These are phyloP conservation scores for Noctua pronuba DNA, from an alignment of 2,888 invertebrate species.

Conservation along the genomic window DNA sequence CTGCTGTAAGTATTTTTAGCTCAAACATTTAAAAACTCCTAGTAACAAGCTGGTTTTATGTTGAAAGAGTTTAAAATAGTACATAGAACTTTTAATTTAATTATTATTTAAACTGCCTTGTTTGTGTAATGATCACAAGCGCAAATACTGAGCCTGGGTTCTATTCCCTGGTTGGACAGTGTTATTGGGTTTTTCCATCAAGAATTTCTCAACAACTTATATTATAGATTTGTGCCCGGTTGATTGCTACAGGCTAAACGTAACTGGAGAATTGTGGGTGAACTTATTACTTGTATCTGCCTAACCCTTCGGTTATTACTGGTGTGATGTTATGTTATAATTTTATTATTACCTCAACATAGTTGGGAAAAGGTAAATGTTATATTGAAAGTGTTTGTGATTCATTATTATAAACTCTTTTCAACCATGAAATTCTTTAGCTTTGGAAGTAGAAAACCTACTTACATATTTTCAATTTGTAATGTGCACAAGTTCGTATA, in stretches of 20 bases:
- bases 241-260: neutral
- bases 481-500: too few relatives aligned
- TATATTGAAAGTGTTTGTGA: neutral
- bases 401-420: neutral
- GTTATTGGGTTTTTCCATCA: neutral
- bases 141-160: neutral
- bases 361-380: neutral
- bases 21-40: neutral
- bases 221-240: neutral
- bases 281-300: neutral
- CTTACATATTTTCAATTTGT: neutral
- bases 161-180: neutral
- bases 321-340: neutral
- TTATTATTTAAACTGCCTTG: neutral
- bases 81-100: neutral
- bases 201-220: neutral
- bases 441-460: neutral
- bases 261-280: neutral
- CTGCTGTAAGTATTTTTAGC: constrained; percentile 91
- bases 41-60: neutral
- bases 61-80: neutral
- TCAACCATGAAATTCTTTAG: constrained; percentile 21
- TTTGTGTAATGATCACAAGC: neutral
- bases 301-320: neutral
- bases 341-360: neutral